phyloP scores from a whole-genome alignment of 2,113 vertebrate genomes.

The Plectropomus leopardus region DNA sequence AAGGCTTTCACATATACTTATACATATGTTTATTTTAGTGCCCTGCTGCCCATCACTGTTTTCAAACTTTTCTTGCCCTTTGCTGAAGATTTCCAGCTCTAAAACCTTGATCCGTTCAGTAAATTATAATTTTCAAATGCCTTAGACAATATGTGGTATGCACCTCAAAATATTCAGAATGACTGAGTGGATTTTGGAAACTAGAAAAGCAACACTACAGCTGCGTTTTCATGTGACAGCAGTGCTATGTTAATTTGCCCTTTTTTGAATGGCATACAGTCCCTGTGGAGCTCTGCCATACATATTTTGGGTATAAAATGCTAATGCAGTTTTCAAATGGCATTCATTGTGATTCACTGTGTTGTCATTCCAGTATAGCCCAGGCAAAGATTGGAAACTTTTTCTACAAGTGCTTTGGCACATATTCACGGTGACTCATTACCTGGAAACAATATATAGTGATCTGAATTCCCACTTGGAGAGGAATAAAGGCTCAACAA shows the following conservation, averaged over 20 bases:
- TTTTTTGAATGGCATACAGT: conserved; percentile 59
- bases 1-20: not conserved
- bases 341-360: conserved; percentile 7
- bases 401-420: conserved; percentile 20
- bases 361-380: not conserved
- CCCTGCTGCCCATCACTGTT: not conserved
- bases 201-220: conserved; percentile 13
- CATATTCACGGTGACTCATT: conserved; percentile 7
- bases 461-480: conserved; percentile 9
- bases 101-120: not conserved
- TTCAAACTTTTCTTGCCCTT: not conserved
- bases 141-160: conserved; percentile 1
- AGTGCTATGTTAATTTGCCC: conserved; percentile 64
- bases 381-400: conserved; percentile 2
- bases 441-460: conserved; percentile 16
- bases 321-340: conserved; percentile 43
- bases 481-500: conserved; percentile 8
- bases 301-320: conserved; percentile 49
- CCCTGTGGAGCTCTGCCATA: conserved; percentile 45
- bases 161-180: not conserved
- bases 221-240: conserved; percentile 35
- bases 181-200: not conserved
- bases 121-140: not conserved
- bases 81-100: not conserved
- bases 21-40: not conserved